These are phyloP conservation scores for Nothobranchius kuhntae DNA, from an alignment of 2,113 vertebrate species.

Conservation along the genomic window DNA sequence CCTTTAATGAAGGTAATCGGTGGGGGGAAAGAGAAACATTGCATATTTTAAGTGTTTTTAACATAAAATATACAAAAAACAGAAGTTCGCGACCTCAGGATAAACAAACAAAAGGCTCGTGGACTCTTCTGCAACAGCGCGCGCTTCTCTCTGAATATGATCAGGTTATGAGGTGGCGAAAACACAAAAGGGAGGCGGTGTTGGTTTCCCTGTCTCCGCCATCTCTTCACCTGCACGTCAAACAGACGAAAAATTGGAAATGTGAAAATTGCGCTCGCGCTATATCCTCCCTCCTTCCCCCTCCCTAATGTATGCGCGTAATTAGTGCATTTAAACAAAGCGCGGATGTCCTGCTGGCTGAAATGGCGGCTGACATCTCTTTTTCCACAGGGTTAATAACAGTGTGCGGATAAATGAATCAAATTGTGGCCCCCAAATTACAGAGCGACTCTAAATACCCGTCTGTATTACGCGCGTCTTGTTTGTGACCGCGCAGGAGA, in stretches of 20 bases:
- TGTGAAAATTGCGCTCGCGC: conserved; percentile 75
- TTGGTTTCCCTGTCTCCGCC: conserved; percentile 45
- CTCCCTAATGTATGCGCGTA: conserved; percentile 78
- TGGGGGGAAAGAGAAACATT: too few relatives aligned
- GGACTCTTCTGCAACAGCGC: too few relatives aligned
- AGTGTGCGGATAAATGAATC: conserved; percentile 85
- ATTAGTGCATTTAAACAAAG: conserved; percentile 87
- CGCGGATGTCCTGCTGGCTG: conserved; percentile 83
- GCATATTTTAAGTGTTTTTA: too few relatives aligned
- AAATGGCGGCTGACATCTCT: conserved; percentile 85
- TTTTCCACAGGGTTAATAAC: conserved; percentile 86
- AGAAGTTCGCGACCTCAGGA: too few relatives aligned
- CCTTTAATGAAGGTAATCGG: too few relatives aligned
- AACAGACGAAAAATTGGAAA: conserved; percentile 74
- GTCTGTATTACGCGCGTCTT: conserved; percentile 80
- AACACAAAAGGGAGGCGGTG: conserved; percentile 63
- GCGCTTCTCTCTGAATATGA: conserved; percentile 39
- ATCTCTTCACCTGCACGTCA: conserved; percentile 74
- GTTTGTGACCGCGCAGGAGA: conserved; percentile 74
- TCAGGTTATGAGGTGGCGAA: conserved; percentile 72
- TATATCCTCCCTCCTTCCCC: conserved; percentile 20
- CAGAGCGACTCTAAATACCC: conserved; percentile 84
- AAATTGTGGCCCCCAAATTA: conserved; percentile 85
- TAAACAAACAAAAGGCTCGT: neutral
- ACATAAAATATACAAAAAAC: too few relatives aligned